Evolutionary conservation across 1,140 invertebrate genomes (phyloP).

Genomic region (Zaprionus davidi): DNA sequence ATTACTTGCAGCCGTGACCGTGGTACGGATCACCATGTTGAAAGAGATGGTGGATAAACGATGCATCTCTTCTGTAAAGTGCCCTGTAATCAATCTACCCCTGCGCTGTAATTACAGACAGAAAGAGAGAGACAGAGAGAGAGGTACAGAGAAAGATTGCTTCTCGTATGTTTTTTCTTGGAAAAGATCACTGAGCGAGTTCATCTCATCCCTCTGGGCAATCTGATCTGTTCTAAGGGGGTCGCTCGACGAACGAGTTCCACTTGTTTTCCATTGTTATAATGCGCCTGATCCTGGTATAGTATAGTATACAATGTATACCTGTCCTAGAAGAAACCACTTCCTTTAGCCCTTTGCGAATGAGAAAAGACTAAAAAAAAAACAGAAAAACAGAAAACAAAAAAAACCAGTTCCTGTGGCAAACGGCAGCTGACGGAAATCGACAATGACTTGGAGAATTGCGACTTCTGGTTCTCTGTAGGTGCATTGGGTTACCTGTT

Average conservation of each 20-base stretch:
- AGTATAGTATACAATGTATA: conserved; percentile 9
- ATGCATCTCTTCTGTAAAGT: background rate
- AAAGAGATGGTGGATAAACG: conserved; percentile 22
- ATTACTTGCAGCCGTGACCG: conserved; percentile 71
- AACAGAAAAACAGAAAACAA: conserved; percentile 16
- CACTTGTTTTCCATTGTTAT: conserved; percentile 59
- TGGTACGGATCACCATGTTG: conserved; percentile 44
- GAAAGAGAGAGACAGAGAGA: background rate
- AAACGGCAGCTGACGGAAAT: conserved; percentile 76
- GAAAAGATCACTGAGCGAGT: conserved; percentile 30
- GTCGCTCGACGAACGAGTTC: conserved; percentile 59
- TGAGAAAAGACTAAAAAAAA: conserved; percentile 37
- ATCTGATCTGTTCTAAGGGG: conserved; percentile 23
- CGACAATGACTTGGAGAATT: conserved; percentile 58
- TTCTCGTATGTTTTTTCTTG: conserved; percentile 6
- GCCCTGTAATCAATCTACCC: conserved; percentile 30
- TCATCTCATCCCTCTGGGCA: conserved; percentile 16
- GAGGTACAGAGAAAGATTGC: background rate
- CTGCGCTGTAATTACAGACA: conserved; percentile 25
- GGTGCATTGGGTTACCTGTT: conserved; percentile 77
- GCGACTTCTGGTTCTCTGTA: conserved; percentile 71
- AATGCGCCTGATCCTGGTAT: conserved; percentile 51
- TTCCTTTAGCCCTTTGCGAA: conserved; percentile 62
- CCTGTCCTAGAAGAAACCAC: conserved; percentile 68
- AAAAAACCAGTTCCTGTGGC: conserved; percentile 51